These are phyloP conservation scores for Erebia palarica DNA, from an alignment of 2,888 invertebrate species.

Conservation along the genomic window DNA sequence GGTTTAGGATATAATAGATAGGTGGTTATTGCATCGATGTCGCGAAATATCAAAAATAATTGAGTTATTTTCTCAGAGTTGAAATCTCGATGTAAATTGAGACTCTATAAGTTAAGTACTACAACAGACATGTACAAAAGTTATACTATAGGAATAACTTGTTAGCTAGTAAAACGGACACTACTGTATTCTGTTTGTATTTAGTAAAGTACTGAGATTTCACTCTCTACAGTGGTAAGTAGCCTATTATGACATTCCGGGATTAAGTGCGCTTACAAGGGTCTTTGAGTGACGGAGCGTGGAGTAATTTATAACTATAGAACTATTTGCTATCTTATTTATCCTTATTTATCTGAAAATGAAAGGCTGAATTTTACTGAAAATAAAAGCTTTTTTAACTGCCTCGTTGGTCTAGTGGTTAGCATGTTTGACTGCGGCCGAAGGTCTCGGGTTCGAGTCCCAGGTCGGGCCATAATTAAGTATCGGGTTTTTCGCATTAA, in stretches of 20 bases:
- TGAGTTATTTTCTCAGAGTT: too few relatives aligned
- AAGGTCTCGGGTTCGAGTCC: too few relatives aligned
- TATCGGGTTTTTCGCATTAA: too few relatives aligned
- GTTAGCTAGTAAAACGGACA: conserved; percentile 3
- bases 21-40: too few relatives aligned
- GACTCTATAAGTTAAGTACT: background rate
- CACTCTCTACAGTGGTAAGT: conserved; percentile 15
- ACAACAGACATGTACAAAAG: background rate
- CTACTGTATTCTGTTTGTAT: conserved; percentile 15
- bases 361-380: conserved; percentile 13
- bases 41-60: too few relatives aligned
- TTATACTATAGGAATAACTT: background rate
- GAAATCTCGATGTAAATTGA: too few relatives aligned
- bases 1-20: too few relatives aligned
- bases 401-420: too few relatives aligned
- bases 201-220: conserved; percentile 20
- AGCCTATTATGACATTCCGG: conserved; percentile 29
- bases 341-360: too few relatives aligned
- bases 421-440: too few relatives aligned
- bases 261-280: conserved; percentile 28
- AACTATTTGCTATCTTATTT: background rate
- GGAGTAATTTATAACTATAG: conserved; percentile 18
- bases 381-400: conserved; percentile 4
- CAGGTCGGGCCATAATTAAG: too few relatives aligned
- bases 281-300: conserved; percentile 22